These are phyloP conservation scores for Dryas iulia DNA, from an alignment of 1,140 invertebrate genomes.

Conservation along the genomic window DNA sequence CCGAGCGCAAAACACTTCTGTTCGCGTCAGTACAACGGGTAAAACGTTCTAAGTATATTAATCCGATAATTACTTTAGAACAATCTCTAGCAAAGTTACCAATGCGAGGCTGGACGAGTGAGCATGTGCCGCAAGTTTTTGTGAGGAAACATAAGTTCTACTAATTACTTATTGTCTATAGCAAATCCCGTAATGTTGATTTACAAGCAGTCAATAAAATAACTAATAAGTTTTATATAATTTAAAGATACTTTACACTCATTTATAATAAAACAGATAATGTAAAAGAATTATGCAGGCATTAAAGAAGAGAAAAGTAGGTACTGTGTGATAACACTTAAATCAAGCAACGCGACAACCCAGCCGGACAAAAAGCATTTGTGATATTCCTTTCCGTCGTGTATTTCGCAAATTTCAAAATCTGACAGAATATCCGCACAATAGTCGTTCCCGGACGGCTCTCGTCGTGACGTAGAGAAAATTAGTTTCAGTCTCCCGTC, in stretches of 20 bases:
- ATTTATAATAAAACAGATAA: not conserved
- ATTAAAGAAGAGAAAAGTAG: not conserved
- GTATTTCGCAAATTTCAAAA: conserved; percentile 42
- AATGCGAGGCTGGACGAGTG: conserved; percentile 47
- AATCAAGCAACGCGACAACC: conserved; percentile 19
- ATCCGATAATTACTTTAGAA: conserved; percentile 79
- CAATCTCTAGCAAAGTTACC: conserved; percentile 73
- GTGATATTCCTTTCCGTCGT: conserved; percentile 33
- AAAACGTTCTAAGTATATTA: conserved; percentile 71
- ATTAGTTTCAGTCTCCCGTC: conserved; percentile 66
- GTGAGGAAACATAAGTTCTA: conserved; percentile 52
- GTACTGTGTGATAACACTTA: conserved; percentile 14
- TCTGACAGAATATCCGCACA: conserved; percentile 47
- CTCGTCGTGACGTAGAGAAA: conserved; percentile 60
- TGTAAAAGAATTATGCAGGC: not conserved
- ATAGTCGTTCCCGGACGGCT: conserved; percentile 39
- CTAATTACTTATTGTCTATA: conserved; percentile 60
- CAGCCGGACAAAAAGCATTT: conserved; percentile 32
- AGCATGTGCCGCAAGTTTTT: conserved; percentile 60
- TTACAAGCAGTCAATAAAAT: not conserved
- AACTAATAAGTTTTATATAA: no score
- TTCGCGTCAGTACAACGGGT: conserved; percentile 66
- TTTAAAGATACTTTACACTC: no score
- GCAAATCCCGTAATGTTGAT: not conserved
- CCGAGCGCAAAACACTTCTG: conserved; percentile 67